Conservation (phyloP, 1,140 invertebrate species). For the Neocloeon triangulifer region DNA sequence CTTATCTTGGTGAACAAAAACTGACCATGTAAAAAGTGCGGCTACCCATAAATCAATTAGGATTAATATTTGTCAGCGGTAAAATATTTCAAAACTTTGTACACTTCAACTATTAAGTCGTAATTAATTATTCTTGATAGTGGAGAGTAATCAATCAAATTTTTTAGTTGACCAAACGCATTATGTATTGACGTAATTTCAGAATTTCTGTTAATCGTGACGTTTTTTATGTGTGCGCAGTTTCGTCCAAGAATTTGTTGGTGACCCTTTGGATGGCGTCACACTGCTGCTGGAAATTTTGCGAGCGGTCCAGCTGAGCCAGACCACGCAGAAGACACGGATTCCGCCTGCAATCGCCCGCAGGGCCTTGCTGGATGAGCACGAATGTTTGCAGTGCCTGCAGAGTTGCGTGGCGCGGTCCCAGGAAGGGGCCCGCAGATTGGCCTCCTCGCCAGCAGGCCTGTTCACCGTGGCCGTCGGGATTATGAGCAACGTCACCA, state of each 20-base stretch:
- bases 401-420: constrained; percentile 46
- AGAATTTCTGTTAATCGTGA: too few species aligned
- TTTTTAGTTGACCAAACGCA: too few species aligned
- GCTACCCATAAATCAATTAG: too few species aligned
- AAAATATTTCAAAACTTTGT: too few species aligned
- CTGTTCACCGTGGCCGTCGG: constrained; percentile 68
- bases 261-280: constrained; percentile 60
- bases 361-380: constrained; percentile 59
- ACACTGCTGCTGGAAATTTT: constrained; percentile 56
- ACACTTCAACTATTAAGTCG: too few species aligned
- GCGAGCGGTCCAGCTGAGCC: constrained; percentile 51
- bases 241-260: constrained; percentile 75
- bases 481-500: constrained; percentile 64
- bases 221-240: too few species aligned
- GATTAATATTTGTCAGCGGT: too few species aligned
- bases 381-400: constrained; percentile 72
- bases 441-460: constrained; percentile 55
- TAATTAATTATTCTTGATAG: too few species aligned
- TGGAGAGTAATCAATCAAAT: too few species aligned
- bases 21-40: too few species aligned
- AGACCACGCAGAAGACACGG: constrained; percentile 32
- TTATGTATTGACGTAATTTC: too few species aligned
- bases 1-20: too few species aligned
- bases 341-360: constrained; percentile 13
- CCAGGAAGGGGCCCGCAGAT: constrained; percentile 41